A percentile compares a stretch with the other conserved stretches of the same genome.
These are phyloP conservation scores for Nomada fucata DNA, from an alignment of 2,888 invertebrate genomes.

Conservation along the genomic window DNA sequence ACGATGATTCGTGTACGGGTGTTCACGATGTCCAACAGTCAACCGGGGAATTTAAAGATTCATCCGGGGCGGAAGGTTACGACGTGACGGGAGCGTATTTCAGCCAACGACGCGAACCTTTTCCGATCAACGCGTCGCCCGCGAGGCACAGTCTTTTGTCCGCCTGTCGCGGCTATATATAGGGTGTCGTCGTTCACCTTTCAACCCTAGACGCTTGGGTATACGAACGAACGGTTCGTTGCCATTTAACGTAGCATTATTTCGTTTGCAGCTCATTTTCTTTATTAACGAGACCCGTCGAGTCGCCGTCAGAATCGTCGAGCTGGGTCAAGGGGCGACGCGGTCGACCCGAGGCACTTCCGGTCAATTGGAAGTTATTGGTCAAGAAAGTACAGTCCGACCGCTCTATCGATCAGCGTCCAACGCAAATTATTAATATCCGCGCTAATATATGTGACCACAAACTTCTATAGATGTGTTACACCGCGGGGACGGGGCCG, in stretches of 20 bases:
- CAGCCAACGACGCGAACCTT: constrained; percentile 32
- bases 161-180: not conserved
- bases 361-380: not conserved
- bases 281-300: too few species aligned
- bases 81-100: constrained; percentile 7
- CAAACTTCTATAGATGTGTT: constrained; percentile 7
- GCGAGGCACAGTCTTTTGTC: constrained; percentile 33
- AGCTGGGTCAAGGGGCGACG: too few species aligned
- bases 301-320: too few species aligned
- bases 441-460: not conserved
- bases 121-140: constrained; percentile 17
- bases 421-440: constrained; percentile 12
- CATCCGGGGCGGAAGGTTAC: constrained; percentile 47
- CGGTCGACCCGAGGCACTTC: not conserved
- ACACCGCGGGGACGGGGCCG: not conserved
- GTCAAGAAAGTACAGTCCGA: not conserved
- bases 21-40: constrained; percentile 13
- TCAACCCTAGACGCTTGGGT: not conserved
- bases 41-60: constrained; percentile 48
- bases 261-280: too few species aligned
- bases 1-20: not conserved
- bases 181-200: too few species aligned
- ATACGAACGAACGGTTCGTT: not conserved
- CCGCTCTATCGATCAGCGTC: constrained; percentile 4
- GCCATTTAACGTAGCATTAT: not conserved